A percentile compares a stretch with the other conserved stretches of the same genome.
These are phyloP conservation scores for Nipponia nippon DNA, from an alignment of 2,113 vertebrate genomes.

Conservation along the genomic window DNA sequence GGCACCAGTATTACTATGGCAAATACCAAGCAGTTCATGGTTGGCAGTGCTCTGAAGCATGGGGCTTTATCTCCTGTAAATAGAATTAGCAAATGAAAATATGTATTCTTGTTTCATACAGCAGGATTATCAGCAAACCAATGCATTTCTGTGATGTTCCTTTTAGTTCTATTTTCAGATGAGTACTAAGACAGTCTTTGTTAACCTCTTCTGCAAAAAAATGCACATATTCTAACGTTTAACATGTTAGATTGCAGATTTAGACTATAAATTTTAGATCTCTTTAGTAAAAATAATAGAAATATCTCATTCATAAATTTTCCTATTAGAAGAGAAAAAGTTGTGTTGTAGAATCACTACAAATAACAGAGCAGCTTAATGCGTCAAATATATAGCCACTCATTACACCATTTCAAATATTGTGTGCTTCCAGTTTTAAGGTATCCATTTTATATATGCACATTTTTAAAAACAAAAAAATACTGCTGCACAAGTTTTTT, in stretches of 20 bases:
- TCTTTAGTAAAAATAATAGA: neutral
- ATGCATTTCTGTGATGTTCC: neutral
- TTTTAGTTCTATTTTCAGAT: neutral
- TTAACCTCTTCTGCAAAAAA: neutral
- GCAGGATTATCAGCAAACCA: conserved; percentile 17
- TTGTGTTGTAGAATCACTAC: neutral
- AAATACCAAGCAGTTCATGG: neutral
- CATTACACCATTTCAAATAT: neutral
- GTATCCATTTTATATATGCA: neutral
- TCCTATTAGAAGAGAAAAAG: neutral
- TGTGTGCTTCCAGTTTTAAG: neutral
- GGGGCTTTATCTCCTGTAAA: conserved; percentile 15
- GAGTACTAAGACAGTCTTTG: neutral
- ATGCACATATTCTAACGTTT: neutral
- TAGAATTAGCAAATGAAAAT: conserved; percentile 47
- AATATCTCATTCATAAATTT: neutral
- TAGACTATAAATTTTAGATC: neutral
- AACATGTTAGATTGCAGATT: neutral
- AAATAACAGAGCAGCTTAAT: conserved; percentile 9
- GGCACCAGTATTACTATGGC: neutral
- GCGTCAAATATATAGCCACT: neutral
- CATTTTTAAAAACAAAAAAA: neutral
- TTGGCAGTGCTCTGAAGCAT: neutral
- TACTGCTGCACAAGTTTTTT: neutral
- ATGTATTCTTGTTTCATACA: conserved; percentile 17